Conservation (phyloP, 2,113 vertebrate species). For the Strigops habroptila region DNA sequence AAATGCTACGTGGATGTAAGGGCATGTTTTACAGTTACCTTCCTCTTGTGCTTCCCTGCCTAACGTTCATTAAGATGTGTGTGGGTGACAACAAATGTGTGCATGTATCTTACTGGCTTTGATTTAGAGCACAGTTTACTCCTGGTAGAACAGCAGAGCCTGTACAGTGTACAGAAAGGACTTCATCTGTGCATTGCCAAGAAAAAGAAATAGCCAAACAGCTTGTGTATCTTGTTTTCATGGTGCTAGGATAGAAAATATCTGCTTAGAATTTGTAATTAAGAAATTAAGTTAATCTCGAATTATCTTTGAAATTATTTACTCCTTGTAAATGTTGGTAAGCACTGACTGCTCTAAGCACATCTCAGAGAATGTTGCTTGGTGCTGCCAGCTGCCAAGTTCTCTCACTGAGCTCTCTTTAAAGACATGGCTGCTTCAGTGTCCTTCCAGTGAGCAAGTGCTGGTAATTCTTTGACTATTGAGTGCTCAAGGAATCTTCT, state of each 20-base stretch:
- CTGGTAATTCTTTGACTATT: neutral
- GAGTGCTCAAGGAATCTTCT: neutral
- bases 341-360: neutral
- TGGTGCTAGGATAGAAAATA: neutral
- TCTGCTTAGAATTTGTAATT: neutral
- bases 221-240: neutral
- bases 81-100: neutral
- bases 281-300: neutral
- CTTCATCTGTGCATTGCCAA: neutral
- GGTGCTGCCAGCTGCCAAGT: neutral
- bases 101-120: neutral
- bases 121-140: neutral
- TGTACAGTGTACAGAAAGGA: neutral
- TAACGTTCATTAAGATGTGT: neutral
- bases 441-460: neutral
- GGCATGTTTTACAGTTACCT: neutral
- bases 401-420: neutral
- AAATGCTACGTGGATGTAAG: slow-evolving; percentile 86
- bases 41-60: neutral
- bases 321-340: neutral
- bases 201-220: neutral
- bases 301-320: neutral
- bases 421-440: neutral
- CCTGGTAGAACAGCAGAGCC: neutral
- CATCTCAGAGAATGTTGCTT: neutral